A percentile compares a stretch with the other conserved stretches of the same genome.
These are phyloP conservation scores for Nasonovia ribisnigri DNA, from an alignment of 2,888 invertebrate genomes.

Conservation along the genomic window DNA sequence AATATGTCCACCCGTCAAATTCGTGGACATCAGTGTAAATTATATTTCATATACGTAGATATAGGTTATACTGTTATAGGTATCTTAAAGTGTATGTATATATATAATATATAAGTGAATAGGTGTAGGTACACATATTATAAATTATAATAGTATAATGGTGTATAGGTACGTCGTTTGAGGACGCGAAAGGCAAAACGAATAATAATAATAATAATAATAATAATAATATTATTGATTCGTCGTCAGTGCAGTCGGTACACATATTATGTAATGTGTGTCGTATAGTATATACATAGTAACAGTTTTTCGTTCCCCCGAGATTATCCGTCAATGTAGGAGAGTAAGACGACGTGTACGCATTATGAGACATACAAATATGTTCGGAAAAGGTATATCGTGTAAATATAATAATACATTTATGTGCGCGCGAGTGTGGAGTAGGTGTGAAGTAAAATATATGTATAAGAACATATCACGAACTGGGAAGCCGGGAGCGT, in stretches of 20 bases:
- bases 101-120: not conserved
- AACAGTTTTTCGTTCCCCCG: conserved; percentile 44
- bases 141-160: not conserved
- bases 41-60: not conserved
- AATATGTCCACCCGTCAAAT: no score
- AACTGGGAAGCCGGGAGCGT: not conserved
- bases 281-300: not conserved
- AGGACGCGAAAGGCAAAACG: not conserved
- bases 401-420: conserved; percentile 30
- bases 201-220: not conserved
- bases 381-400: conserved; percentile 23
- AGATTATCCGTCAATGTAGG: conserved; percentile 46
- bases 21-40: not conserved
- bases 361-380: conserved; percentile 21
- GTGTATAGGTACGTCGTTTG: not conserved
- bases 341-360: conserved; percentile 11
- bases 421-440: not conserved
- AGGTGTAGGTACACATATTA: not conserved
- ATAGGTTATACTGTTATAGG: not conserved
- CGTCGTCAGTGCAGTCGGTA: not conserved
- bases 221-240: conserved; percentile 42
- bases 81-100: not conserved
- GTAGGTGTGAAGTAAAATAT: not conserved
- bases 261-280: not conserved
- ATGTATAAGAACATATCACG: not conserved